Evolutionary conservation across 2,888 invertebrate genomes (phyloP).

Genomic region (Peribatodes rhomboidaria): DNA sequence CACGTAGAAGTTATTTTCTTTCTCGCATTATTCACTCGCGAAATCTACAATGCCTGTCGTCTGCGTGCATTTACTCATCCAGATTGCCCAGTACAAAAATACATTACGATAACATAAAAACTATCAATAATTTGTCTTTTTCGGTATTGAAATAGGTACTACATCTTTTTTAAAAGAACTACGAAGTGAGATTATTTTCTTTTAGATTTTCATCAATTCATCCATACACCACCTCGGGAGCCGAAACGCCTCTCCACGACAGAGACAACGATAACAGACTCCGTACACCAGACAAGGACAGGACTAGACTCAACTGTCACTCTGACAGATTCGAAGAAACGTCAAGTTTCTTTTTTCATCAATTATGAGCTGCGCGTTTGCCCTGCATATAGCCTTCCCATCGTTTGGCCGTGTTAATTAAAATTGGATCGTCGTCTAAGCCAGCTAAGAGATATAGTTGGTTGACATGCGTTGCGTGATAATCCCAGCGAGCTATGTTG

Average conservation of each 20-base stretch:
- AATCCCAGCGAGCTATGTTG: conserved; percentile 99
- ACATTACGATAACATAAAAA: conserved; percentile 10
- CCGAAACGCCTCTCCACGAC: not conserved
- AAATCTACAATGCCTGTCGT: not conserved
- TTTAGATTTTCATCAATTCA: not conserved
- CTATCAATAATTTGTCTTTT: conserved; percentile 26
- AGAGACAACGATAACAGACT: conserved; percentile 20
- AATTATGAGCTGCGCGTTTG: conserved; percentile 97
- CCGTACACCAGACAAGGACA: conserved; percentile 36
- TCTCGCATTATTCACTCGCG: not conserved
- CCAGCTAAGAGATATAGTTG: conserved; percentile 95
- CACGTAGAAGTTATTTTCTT: not conserved
- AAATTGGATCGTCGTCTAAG: conserved; percentile 93
- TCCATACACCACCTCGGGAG: conserved; percentile 34
- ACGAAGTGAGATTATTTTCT: not conserved
- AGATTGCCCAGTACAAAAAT: conserved; percentile 24
- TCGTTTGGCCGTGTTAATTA: conserved; percentile 93
- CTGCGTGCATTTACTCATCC: not conserved
- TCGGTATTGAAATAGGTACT: conserved; percentile 30
- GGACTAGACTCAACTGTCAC: conserved; percentile 35
- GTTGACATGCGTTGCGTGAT: conserved; percentile 99
- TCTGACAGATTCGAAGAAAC: conserved; percentile 34
- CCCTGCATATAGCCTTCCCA: conserved; percentile 99
- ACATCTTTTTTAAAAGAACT: conserved; percentile 4
- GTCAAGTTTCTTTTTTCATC: conserved; percentile 54